Evolutionary conservation across 2,113 vertebrate species (phyloP).

Genomic region (Ageneiosus marmoratus): DNA sequence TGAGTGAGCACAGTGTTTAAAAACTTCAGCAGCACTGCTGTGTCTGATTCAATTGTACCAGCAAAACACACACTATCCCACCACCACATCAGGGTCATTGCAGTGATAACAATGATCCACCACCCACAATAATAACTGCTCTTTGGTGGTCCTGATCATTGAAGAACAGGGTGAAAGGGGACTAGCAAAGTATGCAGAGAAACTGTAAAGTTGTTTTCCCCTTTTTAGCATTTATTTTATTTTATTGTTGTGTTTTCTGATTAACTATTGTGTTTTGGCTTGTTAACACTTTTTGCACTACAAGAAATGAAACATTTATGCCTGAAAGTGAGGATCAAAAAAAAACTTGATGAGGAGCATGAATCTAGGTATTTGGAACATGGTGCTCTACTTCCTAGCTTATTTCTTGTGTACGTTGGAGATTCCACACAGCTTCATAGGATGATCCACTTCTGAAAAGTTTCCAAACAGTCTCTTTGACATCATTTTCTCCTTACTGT

Average conservation of each 20-base stretch:
- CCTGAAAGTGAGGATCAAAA: conserved; percentile 1
- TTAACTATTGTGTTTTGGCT: neutral
- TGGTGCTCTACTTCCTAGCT: conserved; percentile 45
- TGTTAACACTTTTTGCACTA: neutral
- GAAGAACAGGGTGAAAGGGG: no score
- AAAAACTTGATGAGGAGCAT: conserved; percentile 9
- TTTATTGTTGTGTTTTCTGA: neutral
- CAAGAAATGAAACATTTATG: conserved; percentile 16
- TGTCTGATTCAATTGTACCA: no score
- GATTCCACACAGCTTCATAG: conserved; percentile 4
- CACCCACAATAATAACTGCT: no score
- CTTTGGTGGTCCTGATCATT: no score
- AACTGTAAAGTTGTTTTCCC: no score
- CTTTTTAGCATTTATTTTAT: no score
- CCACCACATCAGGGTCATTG: no score
- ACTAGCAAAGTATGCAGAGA: no score
- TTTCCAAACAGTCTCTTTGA: conserved; percentile 13
- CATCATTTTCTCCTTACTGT: neutral
- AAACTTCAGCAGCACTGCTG: no score
- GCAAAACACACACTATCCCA: no score
- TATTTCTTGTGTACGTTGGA: conserved; percentile 12
- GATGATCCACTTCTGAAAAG: conserved; percentile 31
- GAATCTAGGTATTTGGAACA: conserved; percentile 50
- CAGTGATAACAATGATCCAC: no score
- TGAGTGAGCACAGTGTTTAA: no score